Evolutionary conservation across 2,888 invertebrate genomes (phyloP), one percentile per base, ranked within the genome.

Genomic region (Meiosimyza platycephala): DNA sequence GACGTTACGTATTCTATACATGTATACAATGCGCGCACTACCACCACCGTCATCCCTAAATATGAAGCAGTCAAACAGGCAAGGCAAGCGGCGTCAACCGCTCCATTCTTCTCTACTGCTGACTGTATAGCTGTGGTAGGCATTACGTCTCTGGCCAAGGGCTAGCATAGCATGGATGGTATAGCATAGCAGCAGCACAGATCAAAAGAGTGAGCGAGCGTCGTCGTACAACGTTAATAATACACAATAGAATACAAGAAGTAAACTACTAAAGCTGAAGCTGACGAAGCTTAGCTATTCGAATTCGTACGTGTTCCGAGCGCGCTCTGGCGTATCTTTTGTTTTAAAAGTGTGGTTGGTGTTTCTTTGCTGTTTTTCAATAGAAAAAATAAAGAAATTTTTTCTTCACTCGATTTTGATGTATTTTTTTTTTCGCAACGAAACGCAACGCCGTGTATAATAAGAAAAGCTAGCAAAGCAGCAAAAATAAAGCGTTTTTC

Each of bases 131-230:
- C 40, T 16, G 40, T 16, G 13, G 57, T 28, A 16, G 78, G 77
- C 77, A 77, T 79, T 82, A 81, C 28, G 28, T 28, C 28, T 28
- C 83, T 83, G 82, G 79, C 82, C 83, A 83, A 83, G 83, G 83
- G 83, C 83, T 82, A 83, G 82, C 82, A 69, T 73, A 72, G 74
- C 71, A 28, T 28, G 28, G 28, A 62, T 60, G 33, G 51, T 54
- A 55, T 52, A 59, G 50, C 33, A 71, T 71, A 69, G 57, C 57
- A 74, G 60, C 68, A 72, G 52, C 51, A 50, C 40, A 62, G 33
- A 40, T 62, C 47, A 33, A 47, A 47, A 33, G 40, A 40, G 47
- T 47, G 62, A 47, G 66, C 66, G 62, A 63, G 55, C 55, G 50
- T 51, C 57, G 22, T 52, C 50, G 22, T 52, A 75, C 71, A 64